Evolutionary conservation across 1,140 invertebrate species (phyloP).

Genomic region (Brachionus rubens): DNA sequence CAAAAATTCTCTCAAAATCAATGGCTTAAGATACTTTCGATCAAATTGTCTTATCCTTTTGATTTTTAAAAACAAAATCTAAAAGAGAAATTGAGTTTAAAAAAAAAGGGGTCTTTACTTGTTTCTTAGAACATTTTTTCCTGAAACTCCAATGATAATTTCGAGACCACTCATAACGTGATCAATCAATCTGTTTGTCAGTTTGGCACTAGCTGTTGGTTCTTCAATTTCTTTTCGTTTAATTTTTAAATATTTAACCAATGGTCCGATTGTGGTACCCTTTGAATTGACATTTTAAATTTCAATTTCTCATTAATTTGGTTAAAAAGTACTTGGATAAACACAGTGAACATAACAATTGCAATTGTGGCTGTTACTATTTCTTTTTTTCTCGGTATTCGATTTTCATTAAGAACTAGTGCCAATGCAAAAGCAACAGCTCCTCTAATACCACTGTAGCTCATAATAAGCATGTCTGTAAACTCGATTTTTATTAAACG

Average conservation of each 20-base stretch:
- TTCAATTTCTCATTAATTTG: too few species aligned
- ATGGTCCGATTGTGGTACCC: constrained; percentile 94
- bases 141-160: constrained; percentile 28
- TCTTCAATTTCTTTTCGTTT: constrained; percentile 55
- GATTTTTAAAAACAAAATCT: too few species aligned
- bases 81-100: background rate
- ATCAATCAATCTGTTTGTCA: constrained; percentile 40
- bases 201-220: constrained; percentile 30
- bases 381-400: constrained; percentile 67
- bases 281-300: too few species aligned
- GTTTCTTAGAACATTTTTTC: constrained; percentile 35
- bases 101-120: background rate
- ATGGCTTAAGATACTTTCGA: constrained; percentile 38
- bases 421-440: constrained; percentile 97
- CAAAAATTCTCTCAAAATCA: constrained; percentile 18
- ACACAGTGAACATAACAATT: constrained; percentile 97
- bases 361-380: constrained; percentile 96
- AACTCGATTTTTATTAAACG: constrained; percentile 75
- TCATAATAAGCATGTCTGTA: constrained; percentile 95
- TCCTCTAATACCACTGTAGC: constrained; percentile 91
- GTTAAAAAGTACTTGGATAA: too few species aligned
- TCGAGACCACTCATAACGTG: constrained; percentile 43
- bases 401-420: constrained; percentile 73
- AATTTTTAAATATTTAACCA: constrained; percentile 90
- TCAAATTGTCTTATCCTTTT: too few species aligned